Base-by-base conservation (phyloP, 2,797 vertebrate genomes). In the Tokudaia tokunoshimensis region DNA sequence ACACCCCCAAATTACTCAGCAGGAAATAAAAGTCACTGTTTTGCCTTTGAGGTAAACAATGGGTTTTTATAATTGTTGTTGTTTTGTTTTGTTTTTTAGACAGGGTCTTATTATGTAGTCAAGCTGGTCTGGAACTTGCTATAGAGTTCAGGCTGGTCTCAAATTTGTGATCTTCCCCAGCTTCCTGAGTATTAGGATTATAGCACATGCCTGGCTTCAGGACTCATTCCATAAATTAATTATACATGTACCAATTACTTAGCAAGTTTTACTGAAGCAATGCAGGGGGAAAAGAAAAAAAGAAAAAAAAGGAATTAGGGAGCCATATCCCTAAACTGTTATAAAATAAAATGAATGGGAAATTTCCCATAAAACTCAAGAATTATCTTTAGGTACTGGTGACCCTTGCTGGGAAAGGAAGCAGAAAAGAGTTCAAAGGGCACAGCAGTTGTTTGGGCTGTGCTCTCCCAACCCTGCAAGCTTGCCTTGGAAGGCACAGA, bases 251-350 rank as follows among this genome's bases (percentile, higher is more conserved):
- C 6, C 41, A 17, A 86, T 74, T 95, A 15, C 91, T 84, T 92
- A 92, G 52, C 91, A 37, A 94, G 81, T 79, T 96, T 26, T 63
- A 87, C 47, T 79, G 57, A 96, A 88, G 83, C 50, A 94, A 76
- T 81, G 75, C 41, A 41, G 41, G 41, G 41, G 41, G 41, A 41
- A 41, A 41, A 41, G 41, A 41, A 89, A 37, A 92, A 94, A 31
- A 13, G 31, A 63, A 96, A 96, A 97, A 81, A 94, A 74, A 76
- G 93, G 94, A 59, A 87, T 29, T 78, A 94, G 88, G n/a, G 96
- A 96, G 93, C 81, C 22, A 24, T 61, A 55, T 74, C 80, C 82
- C 93, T 31, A 80, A 86, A 67, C 50, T 83, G 79, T 65, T 44
- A 26, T 57, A 91, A 92, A 94, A 83, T 50, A 52, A 89, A 94